phyloP scores from a whole-genome alignment of 2,113 vertebrate genomes.

The Dolichallabes microphthalmus region DNA sequence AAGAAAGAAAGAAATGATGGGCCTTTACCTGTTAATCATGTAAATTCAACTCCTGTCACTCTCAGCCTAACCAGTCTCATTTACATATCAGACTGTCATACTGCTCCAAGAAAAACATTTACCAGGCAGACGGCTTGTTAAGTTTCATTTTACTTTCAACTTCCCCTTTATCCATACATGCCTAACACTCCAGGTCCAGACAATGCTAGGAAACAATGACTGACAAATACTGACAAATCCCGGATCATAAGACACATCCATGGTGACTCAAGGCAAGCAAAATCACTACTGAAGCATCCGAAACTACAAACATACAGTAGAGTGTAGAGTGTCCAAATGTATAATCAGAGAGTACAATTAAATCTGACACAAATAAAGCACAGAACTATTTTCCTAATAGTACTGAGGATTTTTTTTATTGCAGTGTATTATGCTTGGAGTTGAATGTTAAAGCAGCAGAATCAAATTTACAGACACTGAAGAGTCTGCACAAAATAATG shows the following conservation, averaged over 20 bases:
- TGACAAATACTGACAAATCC: conserved; percentile 20
- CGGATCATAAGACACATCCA: conserved; percentile 6
- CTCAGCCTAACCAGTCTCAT: conserved; percentile 3
- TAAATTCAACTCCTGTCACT: conserved; percentile 9
- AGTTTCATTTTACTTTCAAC: conserved; percentile 6
- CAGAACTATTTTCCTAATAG: conserved; percentile 5
- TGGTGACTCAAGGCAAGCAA: conserved; percentile 8
- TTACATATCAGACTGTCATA: conserved; percentile 1
- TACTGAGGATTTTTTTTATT: conserved; percentile 1
- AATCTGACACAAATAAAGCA: conserved; percentile 19
- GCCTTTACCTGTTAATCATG: conserved; percentile 13
- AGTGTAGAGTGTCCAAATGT: conserved; percentile 14
- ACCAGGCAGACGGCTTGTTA: background rate
- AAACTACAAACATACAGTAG: conserved; percentile 23
- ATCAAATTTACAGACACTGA: background rate
- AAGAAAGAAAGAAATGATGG: background rate
- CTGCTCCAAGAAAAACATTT: conserved; percentile 31
- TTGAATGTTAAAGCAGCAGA: conserved; percentile 1
- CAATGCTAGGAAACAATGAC: conserved; percentile 9
- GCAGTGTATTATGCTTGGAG: background rate
- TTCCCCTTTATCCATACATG: background rate
- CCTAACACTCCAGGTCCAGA: background rate
- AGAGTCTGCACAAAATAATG: background rate
- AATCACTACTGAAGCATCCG: background rate
- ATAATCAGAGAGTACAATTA: conserved; percentile 19